A percentile compares a stretch with the other conserved stretches of the same genome.
Conservation (phyloP, 2,797 vertebrate genomes). For the Galagoides demidoff region DNA sequence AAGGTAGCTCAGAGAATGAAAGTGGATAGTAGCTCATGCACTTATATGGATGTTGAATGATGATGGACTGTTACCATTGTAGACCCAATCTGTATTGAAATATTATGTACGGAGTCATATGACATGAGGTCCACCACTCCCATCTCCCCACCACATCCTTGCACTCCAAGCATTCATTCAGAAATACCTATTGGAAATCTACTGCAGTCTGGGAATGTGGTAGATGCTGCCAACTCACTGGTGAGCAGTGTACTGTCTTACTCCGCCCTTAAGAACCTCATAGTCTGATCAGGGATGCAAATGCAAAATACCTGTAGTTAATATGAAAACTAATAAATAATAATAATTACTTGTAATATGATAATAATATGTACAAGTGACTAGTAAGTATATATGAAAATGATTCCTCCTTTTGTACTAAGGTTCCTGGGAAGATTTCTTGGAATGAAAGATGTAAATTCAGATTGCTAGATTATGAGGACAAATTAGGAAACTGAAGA, state of each 20-base stretch:
- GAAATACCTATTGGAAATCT: background rate
- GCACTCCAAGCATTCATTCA: background rate
- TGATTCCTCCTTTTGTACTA: background rate
- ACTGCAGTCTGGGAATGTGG: background rate
- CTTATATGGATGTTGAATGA: background rate
- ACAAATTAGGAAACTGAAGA: background rate
- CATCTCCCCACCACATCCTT: background rate
- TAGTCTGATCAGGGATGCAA: background rate
- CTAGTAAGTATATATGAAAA: background rate
- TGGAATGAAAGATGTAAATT: background rate
- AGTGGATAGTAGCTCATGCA: no score
- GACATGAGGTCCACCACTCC: fast-evolving
- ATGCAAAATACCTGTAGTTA: background rate
- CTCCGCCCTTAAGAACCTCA: background rate
- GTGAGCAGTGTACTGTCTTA: background rate
- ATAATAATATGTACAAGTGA: background rate
- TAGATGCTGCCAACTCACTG: fast-evolving
- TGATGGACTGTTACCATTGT: background rate
- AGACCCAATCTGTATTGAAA: background rate
- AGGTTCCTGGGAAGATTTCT: background rate
- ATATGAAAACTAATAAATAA: background rate
- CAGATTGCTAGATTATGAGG: background rate
- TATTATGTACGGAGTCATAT: background rate
- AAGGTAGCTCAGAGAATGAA: background rate
- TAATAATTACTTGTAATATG: background rate